These are phyloP conservation scores for Rhorus exstirpatorius DNA, from an alignment of 2,888 invertebrate species.

Conservation along the genomic window DNA sequence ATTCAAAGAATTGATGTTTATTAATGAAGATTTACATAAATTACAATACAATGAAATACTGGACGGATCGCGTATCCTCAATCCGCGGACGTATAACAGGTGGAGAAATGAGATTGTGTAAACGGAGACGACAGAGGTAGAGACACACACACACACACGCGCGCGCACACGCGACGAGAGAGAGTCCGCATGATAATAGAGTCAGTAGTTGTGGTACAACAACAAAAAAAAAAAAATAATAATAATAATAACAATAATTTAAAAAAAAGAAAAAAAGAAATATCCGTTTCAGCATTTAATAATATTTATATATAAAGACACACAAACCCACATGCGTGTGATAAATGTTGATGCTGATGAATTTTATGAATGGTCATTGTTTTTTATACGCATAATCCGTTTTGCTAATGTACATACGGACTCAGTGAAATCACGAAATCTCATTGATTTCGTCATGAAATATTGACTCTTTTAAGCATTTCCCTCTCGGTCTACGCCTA, in stretches of 20 bases:
- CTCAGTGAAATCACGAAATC: constrained; percentile 38
- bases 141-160: too few species aligned
- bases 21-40: constrained; percentile 83
- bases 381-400: constrained; percentile 37
- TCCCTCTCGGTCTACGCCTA: constrained; percentile 65
- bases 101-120: constrained; percentile 59
- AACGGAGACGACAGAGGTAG: constrained; percentile 59
- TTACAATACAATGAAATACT: constrained; percentile 82
- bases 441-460: constrained; percentile 47
- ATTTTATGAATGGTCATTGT: constrained; percentile 50
- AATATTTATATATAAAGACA: constrained; percentile 53
- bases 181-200: constrained; percentile 22
- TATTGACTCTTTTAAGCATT: constrained; percentile 61
- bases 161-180: too few species aligned
- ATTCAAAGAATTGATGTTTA: constrained; percentile 79
- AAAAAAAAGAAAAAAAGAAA: constrained; percentile 8
- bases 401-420: constrained; percentile 48
- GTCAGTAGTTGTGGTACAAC: neutral
- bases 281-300: constrained; percentile 50
- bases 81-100: constrained; percentile 59
- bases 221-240: neutral
- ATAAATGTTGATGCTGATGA: constrained; percentile 33
- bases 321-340: constrained; percentile 54
- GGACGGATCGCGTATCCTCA: constrained; percentile 75
- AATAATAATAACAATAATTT: neutral